Conservation (phyloP, 2,113 vertebrate genomes). For the Montifringilla adamsi region DNA sequence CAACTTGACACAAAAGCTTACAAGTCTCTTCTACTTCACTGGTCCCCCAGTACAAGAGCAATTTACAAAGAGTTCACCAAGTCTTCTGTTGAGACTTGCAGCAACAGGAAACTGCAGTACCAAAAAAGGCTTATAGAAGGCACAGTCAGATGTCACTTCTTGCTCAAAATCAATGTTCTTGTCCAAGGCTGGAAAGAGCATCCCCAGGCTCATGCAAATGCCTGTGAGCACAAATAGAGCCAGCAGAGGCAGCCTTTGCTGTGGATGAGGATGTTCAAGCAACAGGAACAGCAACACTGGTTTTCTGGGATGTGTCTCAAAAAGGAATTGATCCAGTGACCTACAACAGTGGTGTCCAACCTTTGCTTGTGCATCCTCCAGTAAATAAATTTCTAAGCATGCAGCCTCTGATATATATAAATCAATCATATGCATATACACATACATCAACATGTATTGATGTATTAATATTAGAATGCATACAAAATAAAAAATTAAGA, state of each 20-base stretch:
- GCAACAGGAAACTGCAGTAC: neutral
- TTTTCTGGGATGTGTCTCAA: neutral
- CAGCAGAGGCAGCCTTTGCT: neutral
- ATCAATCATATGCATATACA: neutral
- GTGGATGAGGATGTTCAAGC: neutral
- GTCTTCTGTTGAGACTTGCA: neutral
- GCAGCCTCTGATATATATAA: neutral
- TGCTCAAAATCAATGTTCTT: neutral
- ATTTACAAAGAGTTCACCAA: neutral
- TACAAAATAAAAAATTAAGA: neutral
- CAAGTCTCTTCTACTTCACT: neutral
- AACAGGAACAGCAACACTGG: neutral
- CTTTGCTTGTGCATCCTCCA: neutral
- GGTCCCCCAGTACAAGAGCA: neutral
- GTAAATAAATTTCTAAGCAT: neutral
- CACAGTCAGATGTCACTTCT: neutral
- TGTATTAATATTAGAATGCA: neutral
- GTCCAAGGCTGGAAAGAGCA: neutral
- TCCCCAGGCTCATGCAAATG: rapidly evolving
- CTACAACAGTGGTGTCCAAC: neutral
- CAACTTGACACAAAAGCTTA: neutral
- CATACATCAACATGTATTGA: neutral
- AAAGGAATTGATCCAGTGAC: neutral
- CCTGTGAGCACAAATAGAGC: neutral
- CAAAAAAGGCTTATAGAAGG: neutral